These are phyloP conservation scores for Sinonovacula constricta DNA, from an alignment of 1,140 invertebrate species.

Conservation along the genomic window DNA sequence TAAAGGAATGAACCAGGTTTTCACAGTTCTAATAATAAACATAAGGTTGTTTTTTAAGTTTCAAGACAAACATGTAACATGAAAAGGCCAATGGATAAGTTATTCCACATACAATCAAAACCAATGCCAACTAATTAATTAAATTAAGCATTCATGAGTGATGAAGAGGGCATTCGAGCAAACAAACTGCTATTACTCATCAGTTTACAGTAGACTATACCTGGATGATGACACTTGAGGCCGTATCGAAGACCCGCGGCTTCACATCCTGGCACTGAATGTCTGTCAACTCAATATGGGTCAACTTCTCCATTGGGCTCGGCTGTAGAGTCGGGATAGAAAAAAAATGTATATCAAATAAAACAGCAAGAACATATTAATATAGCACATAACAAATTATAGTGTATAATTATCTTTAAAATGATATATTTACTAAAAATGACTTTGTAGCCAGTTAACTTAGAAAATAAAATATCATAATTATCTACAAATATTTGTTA, in stretches of 20 bases:
- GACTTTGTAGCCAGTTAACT: too few species aligned
- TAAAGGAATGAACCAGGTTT: too few species aligned
- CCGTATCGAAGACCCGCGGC: slow-evolving; percentile 83
- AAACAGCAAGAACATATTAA: neutral
- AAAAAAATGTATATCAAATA: neutral
- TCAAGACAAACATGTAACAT: too few species aligned
- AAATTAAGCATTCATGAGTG: neutral
- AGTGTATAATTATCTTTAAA: neutral
- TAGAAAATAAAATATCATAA: neutral
- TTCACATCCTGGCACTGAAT: slow-evolving; percentile 92
- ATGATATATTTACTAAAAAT: too few species aligned
- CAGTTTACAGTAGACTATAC: slow-evolving; percentile 47
- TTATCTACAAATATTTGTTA: too few species aligned
- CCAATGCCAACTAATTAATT: too few species aligned
- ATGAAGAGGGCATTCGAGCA: neutral
- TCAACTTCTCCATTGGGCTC: slow-evolving; percentile 90
- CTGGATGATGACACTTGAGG: slow-evolving; percentile 77
- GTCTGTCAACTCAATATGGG: slow-evolving; percentile 95
- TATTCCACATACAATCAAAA: too few species aligned
- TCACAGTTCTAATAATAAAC: too few species aligned
- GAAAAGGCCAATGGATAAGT: too few species aligned
- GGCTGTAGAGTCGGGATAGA: slow-evolving; percentile 4
- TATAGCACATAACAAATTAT: neutral
- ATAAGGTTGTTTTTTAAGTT: too few species aligned
- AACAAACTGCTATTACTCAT: neutral